phyloP scores from a whole-genome alignment of 2,888 invertebrate genomes.

The Ligdia adustata region DNA sequence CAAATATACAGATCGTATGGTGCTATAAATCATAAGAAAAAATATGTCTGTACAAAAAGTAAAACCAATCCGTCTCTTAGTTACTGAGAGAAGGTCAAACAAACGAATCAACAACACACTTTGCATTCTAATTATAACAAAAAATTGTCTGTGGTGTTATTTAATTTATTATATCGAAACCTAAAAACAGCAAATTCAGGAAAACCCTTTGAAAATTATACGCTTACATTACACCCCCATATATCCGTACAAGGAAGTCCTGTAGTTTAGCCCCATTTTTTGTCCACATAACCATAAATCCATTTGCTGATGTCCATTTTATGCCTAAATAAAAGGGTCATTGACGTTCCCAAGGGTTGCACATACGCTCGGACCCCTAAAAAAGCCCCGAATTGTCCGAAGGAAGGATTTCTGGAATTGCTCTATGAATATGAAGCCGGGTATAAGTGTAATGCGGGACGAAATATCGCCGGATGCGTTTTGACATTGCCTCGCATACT shows the following conservation, averaged over 20 bases:
- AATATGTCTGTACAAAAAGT: no score
- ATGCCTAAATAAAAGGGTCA: constrained; percentile 32
- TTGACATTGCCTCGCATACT: constrained; percentile 55
- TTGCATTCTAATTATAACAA: no score
- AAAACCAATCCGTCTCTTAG: no score
- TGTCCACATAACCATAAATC: constrained; percentile 24
- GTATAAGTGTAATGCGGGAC: constrained; percentile 74
- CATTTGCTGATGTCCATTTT: constrained; percentile 24
- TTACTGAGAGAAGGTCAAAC: no score
- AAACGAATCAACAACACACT: no score
- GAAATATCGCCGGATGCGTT: constrained; percentile 73
- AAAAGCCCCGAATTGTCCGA: constrained; percentile 39
- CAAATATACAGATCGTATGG: no score
- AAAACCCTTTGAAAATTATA: no score
- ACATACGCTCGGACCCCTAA: constrained; percentile 34
- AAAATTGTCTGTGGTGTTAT: no score
- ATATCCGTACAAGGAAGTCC: not conserved
- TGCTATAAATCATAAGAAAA: no score
- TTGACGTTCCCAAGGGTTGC: constrained; percentile 28
- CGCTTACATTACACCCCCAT: no score
- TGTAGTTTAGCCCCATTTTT: not conserved
- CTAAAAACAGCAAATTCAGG: no score
- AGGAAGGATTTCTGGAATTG: constrained; percentile 72
- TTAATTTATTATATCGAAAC: no score
- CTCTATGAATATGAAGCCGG: constrained; percentile 78